These are phyloP conservation scores for Hyperoplus lanceolatus DNA, from an alignment of 2,797 vertebrate species.

Conservation along the genomic window DNA sequence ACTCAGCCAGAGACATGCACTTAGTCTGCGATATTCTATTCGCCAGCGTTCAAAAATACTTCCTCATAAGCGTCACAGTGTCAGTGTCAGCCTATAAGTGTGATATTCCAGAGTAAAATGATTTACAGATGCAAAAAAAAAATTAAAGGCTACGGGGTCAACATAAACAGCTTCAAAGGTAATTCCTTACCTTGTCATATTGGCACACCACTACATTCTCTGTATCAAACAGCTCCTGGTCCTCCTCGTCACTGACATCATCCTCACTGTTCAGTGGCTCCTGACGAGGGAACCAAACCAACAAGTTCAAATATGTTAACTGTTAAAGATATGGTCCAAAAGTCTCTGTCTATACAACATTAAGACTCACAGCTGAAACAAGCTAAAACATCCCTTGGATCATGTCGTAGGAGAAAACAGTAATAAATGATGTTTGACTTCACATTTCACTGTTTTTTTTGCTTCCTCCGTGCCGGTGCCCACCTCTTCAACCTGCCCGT, in stretches of 20 bases:
- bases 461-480: neutral
- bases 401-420: neutral
- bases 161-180: neutral
- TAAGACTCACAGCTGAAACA: no score
- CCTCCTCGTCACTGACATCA: conserved; percentile 97
- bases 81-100: neutral
- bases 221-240: conserved; percentile 97
- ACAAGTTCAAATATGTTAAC: neutral
- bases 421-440: neutral
- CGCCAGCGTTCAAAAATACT: neutral
- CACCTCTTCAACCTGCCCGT: conserved; percentile 98
- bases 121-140: neutral
- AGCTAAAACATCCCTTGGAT: neutral
- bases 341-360: no score
- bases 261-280: conserved; percentile 97
- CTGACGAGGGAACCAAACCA: conserved; percentile 71
- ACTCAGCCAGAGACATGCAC: neutral
- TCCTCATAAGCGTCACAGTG: neutral
- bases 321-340: neutral
- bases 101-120: neutral
- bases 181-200: conserved; percentile 93
- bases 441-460: neutral
- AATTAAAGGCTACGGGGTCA: no score
- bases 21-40: neutral
- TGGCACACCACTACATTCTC: conserved; percentile 99